phyloP scores from a whole-genome alignment of 2,113 vertebrate genomes.

The Strigops habroptila region DNA sequence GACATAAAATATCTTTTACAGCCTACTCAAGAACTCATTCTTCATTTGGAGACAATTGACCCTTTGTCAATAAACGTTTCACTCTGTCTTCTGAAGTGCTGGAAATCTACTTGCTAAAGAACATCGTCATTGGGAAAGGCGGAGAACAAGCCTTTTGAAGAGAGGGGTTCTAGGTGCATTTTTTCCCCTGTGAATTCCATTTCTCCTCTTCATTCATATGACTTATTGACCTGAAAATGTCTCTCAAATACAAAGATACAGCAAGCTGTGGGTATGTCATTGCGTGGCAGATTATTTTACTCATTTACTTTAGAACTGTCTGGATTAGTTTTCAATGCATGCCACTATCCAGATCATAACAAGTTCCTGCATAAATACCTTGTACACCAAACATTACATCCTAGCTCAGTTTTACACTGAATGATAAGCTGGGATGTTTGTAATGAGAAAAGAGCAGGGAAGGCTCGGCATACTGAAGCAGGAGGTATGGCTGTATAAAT shows the following conservation, averaged over 20 bases:
- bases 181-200: not conserved
- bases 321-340: not conserved
- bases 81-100: not conserved
- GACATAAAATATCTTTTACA: not conserved
- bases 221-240: not conserved
- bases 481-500: not conserved
- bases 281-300: not conserved
- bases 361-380: not conserved
- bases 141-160: not conserved
- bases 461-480: not conserved
- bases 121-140: not conserved
- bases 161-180: not conserved
- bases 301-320: not conserved
- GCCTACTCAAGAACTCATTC: not conserved
- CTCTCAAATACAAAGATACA: not conserved
- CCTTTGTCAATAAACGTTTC: not conserved
- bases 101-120: not conserved
- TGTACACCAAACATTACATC: not conserved
- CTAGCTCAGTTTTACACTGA: not conserved
- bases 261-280: not conserved
- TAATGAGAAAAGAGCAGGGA: not conserved
- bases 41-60: not conserved
- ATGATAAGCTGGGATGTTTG: not conserved
- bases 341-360: not conserved
- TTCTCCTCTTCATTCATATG: not conserved